Evolutionary conservation across 2,797 vertebrate genomes (phyloP).

Genomic region (Salarias fasciatus): DNA sequence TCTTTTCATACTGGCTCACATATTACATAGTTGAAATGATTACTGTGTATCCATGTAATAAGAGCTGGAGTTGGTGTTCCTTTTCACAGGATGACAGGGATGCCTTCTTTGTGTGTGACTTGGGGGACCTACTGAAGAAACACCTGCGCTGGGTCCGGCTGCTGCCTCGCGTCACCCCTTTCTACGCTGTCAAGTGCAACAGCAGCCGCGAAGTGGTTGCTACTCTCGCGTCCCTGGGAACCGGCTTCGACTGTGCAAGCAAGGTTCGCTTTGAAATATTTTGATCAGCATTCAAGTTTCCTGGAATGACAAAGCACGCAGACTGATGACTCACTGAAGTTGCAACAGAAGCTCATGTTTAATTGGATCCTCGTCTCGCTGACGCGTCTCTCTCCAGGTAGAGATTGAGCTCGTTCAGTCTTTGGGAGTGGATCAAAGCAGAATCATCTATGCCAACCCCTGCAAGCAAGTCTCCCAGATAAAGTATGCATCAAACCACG

Average conservation of each 20-base stretch:
- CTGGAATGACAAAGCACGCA: not conserved
- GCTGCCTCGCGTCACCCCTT: constrained; percentile 91
- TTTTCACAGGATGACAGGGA: constrained; percentile 92
- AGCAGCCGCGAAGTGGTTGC: constrained; percentile 90
- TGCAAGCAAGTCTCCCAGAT: constrained; percentile 99
- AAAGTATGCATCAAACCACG: constrained; percentile 93
- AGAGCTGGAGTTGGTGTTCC: too few species aligned
- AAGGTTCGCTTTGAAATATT: constrained; percentile 83
- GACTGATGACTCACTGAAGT: too few species aligned
- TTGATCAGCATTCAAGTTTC: not conserved
- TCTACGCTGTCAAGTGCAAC: constrained; percentile 97
- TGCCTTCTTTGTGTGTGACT: constrained; percentile 96
- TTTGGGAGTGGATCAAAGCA: constrained; percentile 89
- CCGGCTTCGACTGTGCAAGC: constrained; percentile 98
- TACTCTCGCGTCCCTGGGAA: constrained; percentile 90
- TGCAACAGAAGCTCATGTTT: too few species aligned
- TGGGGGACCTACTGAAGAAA: constrained; percentile 95
- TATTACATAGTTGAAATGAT: too few species aligned
- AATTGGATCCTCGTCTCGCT: constrained; percentile 6
- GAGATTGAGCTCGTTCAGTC: constrained; percentile 96
- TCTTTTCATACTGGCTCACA: too few species aligned
- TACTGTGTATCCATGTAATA: too few species aligned
- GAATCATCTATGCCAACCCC: constrained; percentile 98
- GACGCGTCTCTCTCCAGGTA: constrained; percentile 85
- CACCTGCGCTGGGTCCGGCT: constrained; percentile 91